phyloP scores from a whole-genome alignment of 2,113 vertebrate species.

The Pipra filicauda region DNA sequence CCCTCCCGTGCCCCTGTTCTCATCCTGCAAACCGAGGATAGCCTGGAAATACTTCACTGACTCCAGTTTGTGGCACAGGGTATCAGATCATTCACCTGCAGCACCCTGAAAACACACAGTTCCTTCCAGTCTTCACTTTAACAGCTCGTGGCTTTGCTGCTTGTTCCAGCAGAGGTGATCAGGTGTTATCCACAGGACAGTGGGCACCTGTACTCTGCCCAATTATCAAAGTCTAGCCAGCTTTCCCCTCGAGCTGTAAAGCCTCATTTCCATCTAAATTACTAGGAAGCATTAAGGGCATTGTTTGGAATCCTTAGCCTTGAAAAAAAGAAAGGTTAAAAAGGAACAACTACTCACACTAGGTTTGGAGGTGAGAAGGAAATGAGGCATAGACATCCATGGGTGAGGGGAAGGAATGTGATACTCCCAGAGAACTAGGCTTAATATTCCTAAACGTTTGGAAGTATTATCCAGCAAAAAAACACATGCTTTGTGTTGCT shows the following conservation, averaged over 20 bases:
- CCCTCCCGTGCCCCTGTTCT: neutral
- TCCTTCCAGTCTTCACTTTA: neutral
- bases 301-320: conserved; percentile 39
- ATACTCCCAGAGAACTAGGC: neutral
- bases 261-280: conserved; percentile 29
- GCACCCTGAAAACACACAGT: neutral
- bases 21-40: neutral
- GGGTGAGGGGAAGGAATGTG: neutral
- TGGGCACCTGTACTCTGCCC: neutral
- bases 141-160: neutral
- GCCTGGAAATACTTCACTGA: neutral
- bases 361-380: conserved; percentile 11
- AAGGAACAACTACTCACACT: neutral
- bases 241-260: conserved; percentile 6
- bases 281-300: conserved; percentile 15
- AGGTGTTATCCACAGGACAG: neutral
- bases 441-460: neutral
- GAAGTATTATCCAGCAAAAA: conserved; percentile 25
- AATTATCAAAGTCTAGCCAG: neutral
- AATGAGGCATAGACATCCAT: conserved; percentile 21
- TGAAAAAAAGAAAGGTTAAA: neutral
- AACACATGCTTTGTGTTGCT: conserved; percentile 23
- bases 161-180: neutral
- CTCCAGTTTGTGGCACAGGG: neutral
- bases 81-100: neutral